Conservation (phyloP, 35 echinoderm and acorn worm genomes). For the Lytechinus pictus region DNA sequence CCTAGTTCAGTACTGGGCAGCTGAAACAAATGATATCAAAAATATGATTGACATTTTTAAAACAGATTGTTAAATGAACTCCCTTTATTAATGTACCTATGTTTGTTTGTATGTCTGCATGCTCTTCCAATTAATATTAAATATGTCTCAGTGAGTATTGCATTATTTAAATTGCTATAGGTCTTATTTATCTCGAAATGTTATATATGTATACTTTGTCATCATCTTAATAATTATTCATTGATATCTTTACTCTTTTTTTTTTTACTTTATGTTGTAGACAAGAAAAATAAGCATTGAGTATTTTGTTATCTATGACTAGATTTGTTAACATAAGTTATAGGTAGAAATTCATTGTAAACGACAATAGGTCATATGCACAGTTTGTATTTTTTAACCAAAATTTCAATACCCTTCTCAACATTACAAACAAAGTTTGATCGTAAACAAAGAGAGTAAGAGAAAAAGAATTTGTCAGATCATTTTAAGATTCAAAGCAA, state of each 20-base stretch:
- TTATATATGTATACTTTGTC: slow-evolving; percentile 1
- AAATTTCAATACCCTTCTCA: neutral
- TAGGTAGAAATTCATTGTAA: neutral
- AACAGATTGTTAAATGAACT: neutral
- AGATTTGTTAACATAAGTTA: neutral
- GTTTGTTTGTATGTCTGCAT: slow-evolving; percentile 11
- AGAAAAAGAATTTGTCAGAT: neutral
- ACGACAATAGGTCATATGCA: neutral
- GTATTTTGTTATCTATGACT: neutral
- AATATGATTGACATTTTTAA: neutral
- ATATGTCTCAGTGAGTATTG: neutral
- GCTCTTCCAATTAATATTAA: slow-evolving; percentile 8
- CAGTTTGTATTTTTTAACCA: neutral
- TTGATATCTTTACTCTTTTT: neutral
- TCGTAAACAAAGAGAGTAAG: neutral
- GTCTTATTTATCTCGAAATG: neutral
- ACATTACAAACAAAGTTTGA: neutral
- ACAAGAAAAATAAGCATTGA: neutral
- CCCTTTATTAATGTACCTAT: neutral
- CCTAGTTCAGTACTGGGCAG: neutral
- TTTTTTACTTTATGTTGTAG: neutral
- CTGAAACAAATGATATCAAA: neutral
- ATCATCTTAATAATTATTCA: slow-evolving; percentile 8
- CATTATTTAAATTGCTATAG: slow-evolving; percentile 31
- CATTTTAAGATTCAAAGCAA: neutral